phyloP scores from a whole-genome alignment of 23 tunicate species.

The Ascidia mentula region DNA sequence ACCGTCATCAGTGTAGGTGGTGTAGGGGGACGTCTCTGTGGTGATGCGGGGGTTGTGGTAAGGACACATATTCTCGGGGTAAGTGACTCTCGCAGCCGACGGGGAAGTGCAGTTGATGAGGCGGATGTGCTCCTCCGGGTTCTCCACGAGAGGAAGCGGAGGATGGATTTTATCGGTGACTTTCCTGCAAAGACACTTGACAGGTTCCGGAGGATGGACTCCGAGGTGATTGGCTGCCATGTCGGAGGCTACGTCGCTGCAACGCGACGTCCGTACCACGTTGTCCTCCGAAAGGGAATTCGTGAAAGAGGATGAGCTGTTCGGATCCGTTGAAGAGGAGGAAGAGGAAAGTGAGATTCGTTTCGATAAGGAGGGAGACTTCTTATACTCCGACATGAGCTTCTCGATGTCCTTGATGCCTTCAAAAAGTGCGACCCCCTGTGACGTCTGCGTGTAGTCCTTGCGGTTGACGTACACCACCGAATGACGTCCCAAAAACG shows the following conservation, averaged over 20 bases:
- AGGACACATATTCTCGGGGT: neutral
- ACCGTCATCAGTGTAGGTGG: neutral
- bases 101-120: constrained; percentile 7
- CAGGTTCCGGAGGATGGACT: neutral
- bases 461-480: constrained; percentile 18
- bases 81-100: neutral
- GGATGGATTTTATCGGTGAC: neutral
- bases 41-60: neutral
- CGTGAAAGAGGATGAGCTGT: neutral
- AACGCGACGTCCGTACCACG: neutral
- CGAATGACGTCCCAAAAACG: constrained; percentile 19
- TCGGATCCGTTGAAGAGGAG: neutral
- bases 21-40: neutral
- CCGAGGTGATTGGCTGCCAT: neutral
- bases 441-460: constrained; percentile 13
- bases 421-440: constrained; percentile 14
- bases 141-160: constrained; percentile 4
- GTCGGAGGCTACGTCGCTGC: neutral
- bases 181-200: neutral
- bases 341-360: neutral
- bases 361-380: neutral
- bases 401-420: neutral
- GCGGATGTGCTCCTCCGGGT: constrained; percentile 12
- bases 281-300: neutral
- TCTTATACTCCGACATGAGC: neutral